phyloP scores from a whole-genome alignment of 2,888 invertebrate genomes.

The Chalcosyrphus nemorum region DNA sequence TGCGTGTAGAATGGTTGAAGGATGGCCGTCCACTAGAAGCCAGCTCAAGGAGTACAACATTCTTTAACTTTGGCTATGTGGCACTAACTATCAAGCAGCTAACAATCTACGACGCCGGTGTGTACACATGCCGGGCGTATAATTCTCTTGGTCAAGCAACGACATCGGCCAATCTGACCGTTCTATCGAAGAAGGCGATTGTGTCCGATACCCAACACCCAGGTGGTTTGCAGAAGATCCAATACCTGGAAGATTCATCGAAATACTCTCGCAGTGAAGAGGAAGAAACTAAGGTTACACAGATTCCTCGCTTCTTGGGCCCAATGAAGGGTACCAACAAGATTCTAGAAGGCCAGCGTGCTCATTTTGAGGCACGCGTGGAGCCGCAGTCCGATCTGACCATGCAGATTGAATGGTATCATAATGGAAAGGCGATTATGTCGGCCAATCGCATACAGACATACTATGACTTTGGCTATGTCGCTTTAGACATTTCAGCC shows the following conservation, averaged over 20 bases:
- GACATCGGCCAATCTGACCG: slow-evolving; percentile 91
- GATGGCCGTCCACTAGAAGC: slow-evolving; percentile 95
- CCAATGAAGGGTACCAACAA: slow-evolving; percentile 96
- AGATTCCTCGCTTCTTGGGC: slow-evolving; percentile 93
- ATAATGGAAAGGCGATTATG: slow-evolving; percentile 95
- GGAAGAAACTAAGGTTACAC: slow-evolving; percentile 89
- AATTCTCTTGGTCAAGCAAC: slow-evolving; percentile 93
- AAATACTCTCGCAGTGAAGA: slow-evolving; percentile 87
- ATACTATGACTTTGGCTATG: slow-evolving; percentile 98
- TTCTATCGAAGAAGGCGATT: slow-evolving; percentile 92
- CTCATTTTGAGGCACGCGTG: slow-evolving; percentile 97
- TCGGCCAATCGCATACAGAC: slow-evolving; percentile 96
- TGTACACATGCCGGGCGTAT: slow-evolving; percentile 93
- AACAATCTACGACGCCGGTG: slow-evolving; percentile 93
- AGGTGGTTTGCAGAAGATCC: slow-evolving; percentile 94
- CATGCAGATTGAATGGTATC: slow-evolving; percentile 98
- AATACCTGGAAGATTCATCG: slow-evolving; percentile 92
- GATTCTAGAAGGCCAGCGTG: slow-evolving; percentile 95
- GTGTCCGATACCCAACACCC: slow-evolving; percentile 96
- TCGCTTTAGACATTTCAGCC: slow-evolving; percentile 96
- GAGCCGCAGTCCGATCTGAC: slow-evolving; percentile 97
- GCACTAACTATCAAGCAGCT: slow-evolving; percentile 96
- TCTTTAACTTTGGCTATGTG: slow-evolving; percentile 97
- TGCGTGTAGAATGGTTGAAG: slow-evolving; percentile 96
- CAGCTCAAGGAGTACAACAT: slow-evolving; percentile 95